Evolutionary conservation across 2,113 vertebrate species (phyloP).

Genomic region (Tylochromis polylepis): DNA sequence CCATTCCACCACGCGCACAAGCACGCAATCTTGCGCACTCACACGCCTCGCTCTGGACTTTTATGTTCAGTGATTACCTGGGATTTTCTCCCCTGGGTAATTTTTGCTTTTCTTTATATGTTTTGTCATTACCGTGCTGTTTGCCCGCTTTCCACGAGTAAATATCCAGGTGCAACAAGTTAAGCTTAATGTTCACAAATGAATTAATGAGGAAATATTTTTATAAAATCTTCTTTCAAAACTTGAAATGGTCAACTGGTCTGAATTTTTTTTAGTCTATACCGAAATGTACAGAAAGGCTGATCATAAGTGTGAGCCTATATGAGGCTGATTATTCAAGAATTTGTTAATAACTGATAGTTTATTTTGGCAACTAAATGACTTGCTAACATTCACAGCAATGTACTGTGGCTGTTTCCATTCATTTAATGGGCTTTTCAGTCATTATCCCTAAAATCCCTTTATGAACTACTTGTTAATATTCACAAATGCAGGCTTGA

Average conservation of each 20-base stretch:
- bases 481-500: neutral
- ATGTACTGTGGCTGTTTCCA: neutral
- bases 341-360: neutral
- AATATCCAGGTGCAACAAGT: neutral
- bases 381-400: neutral
- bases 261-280: neutral
- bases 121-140: constrained; percentile 37
- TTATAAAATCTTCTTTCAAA: neutral
- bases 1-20: neutral
- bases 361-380: neutral
- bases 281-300: neutral
- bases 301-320: neutral
- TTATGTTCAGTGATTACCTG: constrained; percentile 9
- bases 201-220: neutral
- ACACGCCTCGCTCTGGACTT: neutral
- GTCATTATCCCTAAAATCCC: neutral
- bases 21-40: neutral
- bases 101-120: constrained; percentile 38
- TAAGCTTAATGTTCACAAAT: neutral
- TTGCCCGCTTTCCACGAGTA: neutral
- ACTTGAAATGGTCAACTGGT: neutral
- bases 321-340: neutral
- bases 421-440: neutral
- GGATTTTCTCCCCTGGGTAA: constrained; percentile 29
- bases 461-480: neutral